Conservation (phyloP, 2,797 vertebrate species). For the Halcyon badia region DNA sequence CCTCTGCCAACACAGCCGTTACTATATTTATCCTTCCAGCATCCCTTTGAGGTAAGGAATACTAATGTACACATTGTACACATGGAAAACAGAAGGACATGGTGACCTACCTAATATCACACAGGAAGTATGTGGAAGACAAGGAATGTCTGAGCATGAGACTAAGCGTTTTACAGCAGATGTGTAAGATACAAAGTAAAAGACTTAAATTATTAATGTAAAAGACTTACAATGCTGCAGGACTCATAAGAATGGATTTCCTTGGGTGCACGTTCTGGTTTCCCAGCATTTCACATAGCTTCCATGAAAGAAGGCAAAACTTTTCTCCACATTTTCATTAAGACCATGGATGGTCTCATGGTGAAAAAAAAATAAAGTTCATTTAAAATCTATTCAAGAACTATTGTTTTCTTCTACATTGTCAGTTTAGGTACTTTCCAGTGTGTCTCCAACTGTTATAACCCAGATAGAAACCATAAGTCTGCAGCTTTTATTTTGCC, state of each 20-base stretch:
- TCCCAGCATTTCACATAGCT: background rate
- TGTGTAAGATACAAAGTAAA: background rate
- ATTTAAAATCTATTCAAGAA: background rate
- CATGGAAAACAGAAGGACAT: slow-evolving; percentile 32
- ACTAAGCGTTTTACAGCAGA: slow-evolving; percentile 37
- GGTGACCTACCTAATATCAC: background rate
- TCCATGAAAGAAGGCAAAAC: background rate
- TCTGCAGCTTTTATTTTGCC: slow-evolving; percentile 10
- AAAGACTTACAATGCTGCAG: background rate
- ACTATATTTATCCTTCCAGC: slow-evolving; percentile 47
- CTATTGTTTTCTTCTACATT: background rate
- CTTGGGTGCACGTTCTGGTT: background rate
- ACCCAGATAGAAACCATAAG: background rate
- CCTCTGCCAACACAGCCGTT: slow-evolving; percentile 22
- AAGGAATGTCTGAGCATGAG: background rate
- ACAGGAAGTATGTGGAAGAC: background rate
- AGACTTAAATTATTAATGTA: background rate
- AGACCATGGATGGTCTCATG: background rate
- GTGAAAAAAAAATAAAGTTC: rapidly evolving
- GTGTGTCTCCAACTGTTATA: background rate
- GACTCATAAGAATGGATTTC: background rate
- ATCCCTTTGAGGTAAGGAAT: slow-evolving; percentile 36
- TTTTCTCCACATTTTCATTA: background rate
- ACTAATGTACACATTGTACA: slow-evolving; percentile 2
- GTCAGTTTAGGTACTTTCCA: background rate